Conservation (phyloP, 2,797 vertebrate species). For the Orestias chungarensis region DNA sequence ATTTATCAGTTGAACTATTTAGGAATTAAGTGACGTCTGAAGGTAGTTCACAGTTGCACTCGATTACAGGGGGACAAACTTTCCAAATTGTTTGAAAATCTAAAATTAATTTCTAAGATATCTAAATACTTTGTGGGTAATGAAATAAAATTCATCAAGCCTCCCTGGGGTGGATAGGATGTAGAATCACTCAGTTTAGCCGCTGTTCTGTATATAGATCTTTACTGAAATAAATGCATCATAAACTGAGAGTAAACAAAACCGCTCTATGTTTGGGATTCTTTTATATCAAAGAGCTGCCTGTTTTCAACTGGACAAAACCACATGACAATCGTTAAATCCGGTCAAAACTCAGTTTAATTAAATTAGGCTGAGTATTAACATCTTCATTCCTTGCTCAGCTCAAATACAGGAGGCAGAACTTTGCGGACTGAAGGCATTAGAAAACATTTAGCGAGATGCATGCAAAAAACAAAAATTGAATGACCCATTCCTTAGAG, state of each 20-base stretch:
- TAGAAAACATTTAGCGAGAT: neutral
- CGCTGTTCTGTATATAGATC: neutral
- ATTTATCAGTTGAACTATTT: too few species aligned
- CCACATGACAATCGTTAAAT: conserved; percentile 61
- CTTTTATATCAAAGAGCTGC: conserved; percentile 48
- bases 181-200: neutral
- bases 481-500: neutral
- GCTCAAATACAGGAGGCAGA: neutral
- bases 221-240: neutral
- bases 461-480: too few species aligned
- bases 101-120: neutral
- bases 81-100: neutral
- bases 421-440: neutral
- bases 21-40: neutral
- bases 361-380: conserved; percentile 54
- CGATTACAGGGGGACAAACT: neutral
- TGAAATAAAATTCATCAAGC: neutral
- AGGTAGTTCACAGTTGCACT: neutral
- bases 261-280: neutral
- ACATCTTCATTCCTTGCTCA: neutral
- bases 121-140: neutral
- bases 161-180: neutral
- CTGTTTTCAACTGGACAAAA: conserved; percentile 23
- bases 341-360: conserved; percentile 25
- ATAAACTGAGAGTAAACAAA: neutral